Conservation (phyloP, 1,140 invertebrate species). For the Eriocheir sinensis region DNA sequence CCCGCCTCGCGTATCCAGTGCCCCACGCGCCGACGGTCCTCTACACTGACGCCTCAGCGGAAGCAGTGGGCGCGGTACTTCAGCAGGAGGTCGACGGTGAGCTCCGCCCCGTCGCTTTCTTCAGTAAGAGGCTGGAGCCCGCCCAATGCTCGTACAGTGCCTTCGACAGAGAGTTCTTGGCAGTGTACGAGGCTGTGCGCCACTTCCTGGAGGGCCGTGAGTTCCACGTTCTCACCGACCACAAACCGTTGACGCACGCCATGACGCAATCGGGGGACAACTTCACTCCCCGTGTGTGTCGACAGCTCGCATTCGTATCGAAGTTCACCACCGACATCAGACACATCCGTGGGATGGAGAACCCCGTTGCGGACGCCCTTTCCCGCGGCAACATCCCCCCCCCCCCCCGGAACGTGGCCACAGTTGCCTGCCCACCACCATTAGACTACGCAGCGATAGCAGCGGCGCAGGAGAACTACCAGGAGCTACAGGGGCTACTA, state of each 20-base stretch:
- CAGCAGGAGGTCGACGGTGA: not conserved
- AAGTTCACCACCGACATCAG: not conserved
- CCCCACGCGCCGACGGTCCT: not conserved
- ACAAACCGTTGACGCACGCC: not conserved
- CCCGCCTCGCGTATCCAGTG: not conserved
- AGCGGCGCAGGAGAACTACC: not conserved
- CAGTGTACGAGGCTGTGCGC: too few species aligned
- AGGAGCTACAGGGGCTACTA: not conserved
- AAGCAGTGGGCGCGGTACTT: not conserved
- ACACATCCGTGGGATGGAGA: not conserved
- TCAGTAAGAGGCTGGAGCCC: not conserved
- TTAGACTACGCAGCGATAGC: not conserved
- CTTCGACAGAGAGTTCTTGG: too few species aligned
- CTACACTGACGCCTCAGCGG: not conserved
- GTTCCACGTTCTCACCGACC: not conserved
- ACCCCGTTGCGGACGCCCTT: not conserved
- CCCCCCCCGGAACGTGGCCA: not conserved
- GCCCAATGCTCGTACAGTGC: not conserved
- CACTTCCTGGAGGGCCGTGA: slow-evolving; percentile 9
- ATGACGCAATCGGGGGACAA: not conserved
- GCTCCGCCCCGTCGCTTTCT: not conserved
- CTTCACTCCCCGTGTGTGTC: not conserved
- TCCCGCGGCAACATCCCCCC: not conserved
- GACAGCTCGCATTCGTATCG: too few species aligned
- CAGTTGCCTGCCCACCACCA: not conserved